phyloP scores from a whole-genome alignment of 2,888 invertebrate genomes.

The Aspidiotus destructor region DNA sequence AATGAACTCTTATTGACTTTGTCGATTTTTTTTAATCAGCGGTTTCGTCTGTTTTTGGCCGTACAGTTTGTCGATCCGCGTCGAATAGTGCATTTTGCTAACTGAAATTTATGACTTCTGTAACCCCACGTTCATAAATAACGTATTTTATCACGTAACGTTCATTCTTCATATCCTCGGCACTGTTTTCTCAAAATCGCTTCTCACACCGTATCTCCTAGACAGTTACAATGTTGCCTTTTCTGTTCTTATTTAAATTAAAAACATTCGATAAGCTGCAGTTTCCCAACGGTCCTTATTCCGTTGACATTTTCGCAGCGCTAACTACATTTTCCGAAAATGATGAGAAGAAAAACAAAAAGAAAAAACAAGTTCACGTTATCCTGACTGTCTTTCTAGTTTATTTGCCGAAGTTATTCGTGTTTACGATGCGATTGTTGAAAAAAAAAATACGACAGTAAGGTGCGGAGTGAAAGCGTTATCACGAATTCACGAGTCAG shows the following conservation, averaged over 20 bases:
- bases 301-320: neutral
- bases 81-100: constrained; percentile 2
- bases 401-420: too few relatives aligned
- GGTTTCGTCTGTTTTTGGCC: constrained; percentile 4
- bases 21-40: neutral
- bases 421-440: too few relatives aligned
- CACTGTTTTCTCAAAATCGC: constrained; percentile 3
- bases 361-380: too few relatives aligned
- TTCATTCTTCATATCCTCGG: constrained; percentile 5
- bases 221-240: neutral
- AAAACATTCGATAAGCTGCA: neutral
- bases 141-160: constrained; percentile 14
- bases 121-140: constrained; percentile 13
- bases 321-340: too few relatives aligned
- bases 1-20: constrained; percentile 15
- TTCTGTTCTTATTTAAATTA: neutral
- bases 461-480: too few relatives aligned
- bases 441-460: too few relatives aligned
- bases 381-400: too few relatives aligned
- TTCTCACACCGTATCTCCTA: neutral
- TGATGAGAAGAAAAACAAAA: too few relatives aligned
- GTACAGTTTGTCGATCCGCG: neutral
- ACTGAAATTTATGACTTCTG: constrained; percentile 11
- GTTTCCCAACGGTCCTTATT: neutral
- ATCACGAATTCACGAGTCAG: too few relatives aligned